Evolutionary conservation across 2,888 invertebrate species (phyloP), one percentile per base, ranked within the genome.

Genomic region (Junonia oenone): DNA sequence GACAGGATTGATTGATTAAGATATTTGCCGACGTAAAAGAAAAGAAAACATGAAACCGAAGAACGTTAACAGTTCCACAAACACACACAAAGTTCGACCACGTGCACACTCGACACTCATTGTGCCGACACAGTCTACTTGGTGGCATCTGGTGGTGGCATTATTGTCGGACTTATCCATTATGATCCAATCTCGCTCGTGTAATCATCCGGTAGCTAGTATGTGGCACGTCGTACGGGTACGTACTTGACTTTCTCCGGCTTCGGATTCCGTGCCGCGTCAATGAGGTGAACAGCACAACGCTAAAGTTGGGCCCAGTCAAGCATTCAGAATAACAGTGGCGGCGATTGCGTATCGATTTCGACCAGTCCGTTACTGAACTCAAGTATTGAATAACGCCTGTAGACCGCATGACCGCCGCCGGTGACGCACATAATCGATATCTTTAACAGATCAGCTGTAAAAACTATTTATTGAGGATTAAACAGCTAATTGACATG

Each of bases 231-330:
- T 75, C 73, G 76, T 73, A 76, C 77, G 73, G 62, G 71, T 73
- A 71, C 72, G 83, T 82, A 82, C 82, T 83, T 81, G 85, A 88
- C 89, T 90, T 89, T 89, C 90, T 85, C 89, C 78, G 65, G 70
- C 67, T 68, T 72, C 72, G 71, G 81, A 86, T 86, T 81, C 84
- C 83, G 78, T 81, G 82, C 79, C 81, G 78, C 79, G 79, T 81
- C 81, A 79, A 78, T 75, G 81, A 83, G 79, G 84, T 85, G 84
- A 86, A 82, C 83, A 84, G 76, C 79, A 78, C 81, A 72, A 75
- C 73, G 72, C 69, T 80, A 71, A 76, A 82, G 78, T 80, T 76
- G 78, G 77, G 80, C 71, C 75, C 82, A 79, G 72, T 81, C 80
- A 73, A 83, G 78, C 87, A 81, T 81, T 76, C 72, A 76, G 72